Base-by-base conservation (phyloP, 2,797 vertebrate genomes). In the Percopsis omiscomaycus region DNA sequence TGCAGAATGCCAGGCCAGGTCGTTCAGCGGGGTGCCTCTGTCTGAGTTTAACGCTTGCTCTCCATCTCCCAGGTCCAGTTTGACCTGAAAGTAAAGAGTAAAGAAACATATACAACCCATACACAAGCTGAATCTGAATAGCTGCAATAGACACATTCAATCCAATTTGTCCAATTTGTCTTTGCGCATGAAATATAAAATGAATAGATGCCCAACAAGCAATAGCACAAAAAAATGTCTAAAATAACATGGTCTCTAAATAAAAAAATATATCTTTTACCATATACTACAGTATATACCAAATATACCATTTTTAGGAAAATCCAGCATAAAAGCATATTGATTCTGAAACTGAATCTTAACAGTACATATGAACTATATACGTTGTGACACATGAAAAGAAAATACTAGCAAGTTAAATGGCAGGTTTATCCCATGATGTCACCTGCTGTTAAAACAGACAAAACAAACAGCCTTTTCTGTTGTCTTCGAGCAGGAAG, bases 1-100 rank as follows among this genome's bases (percentile, higher is more conserved):
- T 71, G 95, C 78, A 0, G 89, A 89, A 78, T 98, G 95, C 96
- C 95, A 97, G 46, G 88, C 89, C 81, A 95, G 88, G 89, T 96
- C 93, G 14, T 96, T 94, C 68, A 97, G 80, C 53, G 73, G 91
- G 64, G 86, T 88, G 45, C 87, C 89, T 71, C 72, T 82, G 2
- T 94, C 93, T 59, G 94, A 95, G 71, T 84, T 81, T 47, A 97
- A 84, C 9, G 92, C 51, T 32, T 44, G 75, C 68, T 97, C 92
- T 16, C 89, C 92, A 0, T 80, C 66, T 59, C 94, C 95, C 59
- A 96, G 80, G 73, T 94, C 93, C 69, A 96, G 74, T 88, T 91
- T 95, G 55, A 95, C 65, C 96, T 98, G 77, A 57, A 67, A 76
- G 10, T 55, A 84, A 79, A 63, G 83, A 86, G 2, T 68, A 66